phyloP scores from a whole-genome alignment of 1,140 invertebrate species.

The Ceratina australensis region DNA sequence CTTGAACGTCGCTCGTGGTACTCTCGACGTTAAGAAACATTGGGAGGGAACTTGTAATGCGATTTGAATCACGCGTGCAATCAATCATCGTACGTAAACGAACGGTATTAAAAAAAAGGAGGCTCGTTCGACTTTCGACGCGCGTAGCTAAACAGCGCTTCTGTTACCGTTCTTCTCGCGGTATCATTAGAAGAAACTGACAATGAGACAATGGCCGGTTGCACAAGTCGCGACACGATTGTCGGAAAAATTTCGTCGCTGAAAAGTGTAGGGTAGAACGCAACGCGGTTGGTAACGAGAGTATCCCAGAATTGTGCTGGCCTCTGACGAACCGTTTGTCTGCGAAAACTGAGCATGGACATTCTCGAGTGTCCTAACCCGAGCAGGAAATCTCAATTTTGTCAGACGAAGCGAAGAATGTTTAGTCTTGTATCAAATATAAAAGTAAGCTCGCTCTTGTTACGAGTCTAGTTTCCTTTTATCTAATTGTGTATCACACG shows the following conservation, averaged over 20 bases:
- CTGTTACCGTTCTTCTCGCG: slow-evolving; percentile 12
- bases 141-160: background rate
- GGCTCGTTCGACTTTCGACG: slow-evolving; percentile 13
- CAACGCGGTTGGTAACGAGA: slow-evolving; percentile 34
- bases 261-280: slow-evolving; percentile 30
- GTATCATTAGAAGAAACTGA: slow-evolving; percentile 24
- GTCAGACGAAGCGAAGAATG: background rate
- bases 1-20: slow-evolving; percentile 32
- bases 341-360: slow-evolving; percentile 33
- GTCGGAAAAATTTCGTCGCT: slow-evolving; percentile 55
- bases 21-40: slow-evolving; percentile 29
- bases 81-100: too few relatives aligned
- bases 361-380: background rate
- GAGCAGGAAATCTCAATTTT: background rate
- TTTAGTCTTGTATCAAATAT: too few relatives aligned
- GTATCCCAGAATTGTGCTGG: slow-evolving; percentile 59
- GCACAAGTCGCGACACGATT: slow-evolving; percentile 42
- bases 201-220: slow-evolving; percentile 51
- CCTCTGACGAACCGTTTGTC: background rate
- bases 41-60: background rate
- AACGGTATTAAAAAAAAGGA: too few relatives aligned
- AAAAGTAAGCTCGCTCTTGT: background rate
- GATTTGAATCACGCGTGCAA: slow-evolving; percentile 1
- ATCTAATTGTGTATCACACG: too few relatives aligned
- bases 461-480: too few relatives aligned